These are phyloP conservation scores for Xanthorhoe spadicearia DNA, from an alignment of 2,888 invertebrate genomes.

Conservation along the genomic window DNA sequence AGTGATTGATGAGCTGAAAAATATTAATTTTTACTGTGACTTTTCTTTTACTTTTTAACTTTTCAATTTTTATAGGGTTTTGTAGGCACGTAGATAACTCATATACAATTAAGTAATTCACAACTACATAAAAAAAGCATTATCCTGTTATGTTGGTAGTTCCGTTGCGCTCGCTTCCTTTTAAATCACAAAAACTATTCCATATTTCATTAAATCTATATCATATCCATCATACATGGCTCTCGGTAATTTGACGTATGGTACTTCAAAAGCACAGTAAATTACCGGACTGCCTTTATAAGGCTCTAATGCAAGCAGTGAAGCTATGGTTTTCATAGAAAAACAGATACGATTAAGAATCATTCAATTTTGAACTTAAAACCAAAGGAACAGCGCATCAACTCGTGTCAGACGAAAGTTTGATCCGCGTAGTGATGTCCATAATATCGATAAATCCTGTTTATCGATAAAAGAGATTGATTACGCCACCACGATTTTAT, in stretches of 20 bases:
- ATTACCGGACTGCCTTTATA: conserved; percentile 58
- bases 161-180: not conserved
- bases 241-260: conserved; percentile 23
- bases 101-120: no score
- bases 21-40: no score
- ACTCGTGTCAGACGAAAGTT: not conserved
- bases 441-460: conserved; percentile 49
- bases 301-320: conserved; percentile 70
- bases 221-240: conserved; percentile 19
- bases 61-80: no score
- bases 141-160: not conserved
- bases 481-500: conserved; percentile 45
- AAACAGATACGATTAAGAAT: not conserved
- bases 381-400: not conserved
- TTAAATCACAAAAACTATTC: conserved; percentile 3
- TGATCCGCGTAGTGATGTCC: conserved; percentile 56
- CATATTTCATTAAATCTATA: conserved; percentile 18
- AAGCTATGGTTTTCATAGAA: conserved; percentile 30
- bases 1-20: no score
- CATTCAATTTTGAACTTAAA: not conserved
- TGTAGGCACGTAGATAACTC: no score
- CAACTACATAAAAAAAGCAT: no score
- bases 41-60: no score
- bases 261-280: conserved; percentile 26
- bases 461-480: conserved; percentile 44